Evolutionary conservation across 2,797 vertebrate species (phyloP), one percentile per base, ranked within the genome.

Genomic region (Tokudaia muenninki): DNA sequence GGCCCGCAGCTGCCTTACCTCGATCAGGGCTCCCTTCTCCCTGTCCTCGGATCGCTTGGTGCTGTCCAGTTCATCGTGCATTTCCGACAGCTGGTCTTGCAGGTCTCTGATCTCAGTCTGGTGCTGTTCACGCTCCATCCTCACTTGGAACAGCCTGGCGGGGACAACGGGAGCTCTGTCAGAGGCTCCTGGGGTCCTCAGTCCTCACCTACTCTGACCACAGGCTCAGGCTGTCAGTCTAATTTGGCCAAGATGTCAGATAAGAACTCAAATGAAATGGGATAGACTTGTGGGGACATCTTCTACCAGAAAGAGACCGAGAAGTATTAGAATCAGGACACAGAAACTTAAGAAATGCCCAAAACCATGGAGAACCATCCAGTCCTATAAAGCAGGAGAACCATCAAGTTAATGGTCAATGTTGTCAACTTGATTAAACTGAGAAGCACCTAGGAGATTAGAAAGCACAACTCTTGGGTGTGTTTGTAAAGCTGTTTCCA

Each of bases 31-130:
- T 67, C 99, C 99, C 91, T 98, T 99, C 97, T 99, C 99, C 74
- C 98, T 96, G 65, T 99, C 99, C 92, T 99, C 99, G 0, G 98
- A 98, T 65, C 97, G 99, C 97, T 99, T 99, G 82, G 99, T 99
- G 0, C 98, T 98, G 98, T 99, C 99, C 41, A 99, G 98, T 97
- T 99, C 99, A 44, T 99, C 99, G 0, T 99, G 99, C 99, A 99
- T 99, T 98, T 99, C 99, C 0, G 99, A 99, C 90, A 99, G 99
- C 98, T 99, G 99, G 95, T 99, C 99, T 98, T 99, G 99, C 98
- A 99, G 99, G 98, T 99, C 99, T 97, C 99, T 98, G 98, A 99
- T 99, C 98, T 99, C 99, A 0, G 99, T 99, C 98, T 99, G 99
- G 97, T 99, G 99, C 97, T 99, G 99, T 34, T 99, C 99, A 92